Base-by-base conservation (phyloP, 2,888 invertebrate species). In the Ischnus inquisitorius region DNA sequence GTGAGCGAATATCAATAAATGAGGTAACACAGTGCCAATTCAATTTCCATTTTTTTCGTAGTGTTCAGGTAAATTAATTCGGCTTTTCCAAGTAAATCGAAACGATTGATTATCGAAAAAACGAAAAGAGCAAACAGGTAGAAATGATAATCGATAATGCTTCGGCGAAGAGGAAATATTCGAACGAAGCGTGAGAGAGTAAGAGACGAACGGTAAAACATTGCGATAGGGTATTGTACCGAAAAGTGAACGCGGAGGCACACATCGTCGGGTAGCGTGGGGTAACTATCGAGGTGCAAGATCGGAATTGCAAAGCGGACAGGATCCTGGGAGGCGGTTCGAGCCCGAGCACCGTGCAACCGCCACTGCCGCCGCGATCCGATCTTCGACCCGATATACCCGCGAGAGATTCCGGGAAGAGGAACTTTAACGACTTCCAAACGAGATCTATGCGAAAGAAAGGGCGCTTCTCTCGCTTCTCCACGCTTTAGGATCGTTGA, bases 241-340 rank as follows among this genome's bases (percentile, higher is more conserved):
- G 83, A 12, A 89, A 90, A 89, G 89, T 87, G 88, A 87, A 88
- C 82, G 67, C 80, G 68, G 79, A 51, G 78, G 79, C 77, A 88
- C 77, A 88, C 85, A 90, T 88, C 87, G 89, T 86, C 87, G 87
- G 86, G 85, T 88, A 76, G 83, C 83, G 88, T 90, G 89, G 88
- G 82, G 82, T 81, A 83, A 79, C 80, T 85, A 93, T 93, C 93
- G 90, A 91, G 88, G 91, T 92, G 92, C 92, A 93, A 93, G 92
- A 93, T 93, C 92, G 90, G 93, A 93, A 93, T 93, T 92, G 92
- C 91, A 92, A 93, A 93, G 91, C 90, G 92, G 89, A 90, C 88
- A 88, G 91, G 90, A 91, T 91, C 90, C 91, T 89, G 88, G 87
- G 89, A 89, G 90, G 87, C 88, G 74, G 85, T 85, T 79, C 78